A percentile compares a stretch with the other conserved stretches of the same genome.
Conservation (phyloP, 2,797 vertebrate genomes). For the Cephalopachus bancanus region DNA sequence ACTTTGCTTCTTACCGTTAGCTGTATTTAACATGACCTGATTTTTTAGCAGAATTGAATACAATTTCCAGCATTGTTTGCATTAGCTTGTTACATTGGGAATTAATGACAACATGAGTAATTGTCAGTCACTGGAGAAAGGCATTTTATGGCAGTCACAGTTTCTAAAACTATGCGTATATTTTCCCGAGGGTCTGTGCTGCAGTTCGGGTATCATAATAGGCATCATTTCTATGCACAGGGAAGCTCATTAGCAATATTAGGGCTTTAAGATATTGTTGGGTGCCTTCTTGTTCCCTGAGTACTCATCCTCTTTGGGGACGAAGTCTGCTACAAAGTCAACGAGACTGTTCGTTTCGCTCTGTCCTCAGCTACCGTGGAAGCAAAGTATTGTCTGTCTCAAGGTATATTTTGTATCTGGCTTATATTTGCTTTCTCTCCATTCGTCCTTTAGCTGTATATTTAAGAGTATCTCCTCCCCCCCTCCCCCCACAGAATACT, state of each 20-base stretch:
- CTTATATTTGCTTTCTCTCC: background rate
- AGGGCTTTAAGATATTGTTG: background rate
- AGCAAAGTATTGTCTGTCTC: background rate
- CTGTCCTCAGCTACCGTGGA: background rate
- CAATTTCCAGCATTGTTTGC: constrained; percentile 50
- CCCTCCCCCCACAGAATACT: background rate
- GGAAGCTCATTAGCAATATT: background rate
- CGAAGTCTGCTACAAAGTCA: background rate
- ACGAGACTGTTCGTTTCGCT: background rate
- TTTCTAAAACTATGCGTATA: constrained; percentile 14
- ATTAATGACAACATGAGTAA: constrained; percentile 69
- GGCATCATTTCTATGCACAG: constrained; percentile 31
- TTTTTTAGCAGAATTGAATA: constrained; percentile 39
- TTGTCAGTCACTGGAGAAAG: constrained; percentile 33
- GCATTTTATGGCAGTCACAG: constrained; percentile 27
- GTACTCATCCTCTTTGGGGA: background rate
- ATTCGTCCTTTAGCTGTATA: background rate
- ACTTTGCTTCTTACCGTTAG: constrained; percentile 40
- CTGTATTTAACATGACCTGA: constrained; percentile 56
- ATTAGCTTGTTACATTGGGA: constrained; percentile 37
- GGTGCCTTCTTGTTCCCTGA: background rate
- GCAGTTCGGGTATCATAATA: background rate
- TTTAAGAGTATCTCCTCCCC: background rate
- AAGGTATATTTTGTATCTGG: background rate
- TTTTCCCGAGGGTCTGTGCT: constrained; percentile 12